phyloP scores from a whole-genome alignment of 1,140 invertebrate genomes.

The Drosophila sulfurigaster region DNA sequence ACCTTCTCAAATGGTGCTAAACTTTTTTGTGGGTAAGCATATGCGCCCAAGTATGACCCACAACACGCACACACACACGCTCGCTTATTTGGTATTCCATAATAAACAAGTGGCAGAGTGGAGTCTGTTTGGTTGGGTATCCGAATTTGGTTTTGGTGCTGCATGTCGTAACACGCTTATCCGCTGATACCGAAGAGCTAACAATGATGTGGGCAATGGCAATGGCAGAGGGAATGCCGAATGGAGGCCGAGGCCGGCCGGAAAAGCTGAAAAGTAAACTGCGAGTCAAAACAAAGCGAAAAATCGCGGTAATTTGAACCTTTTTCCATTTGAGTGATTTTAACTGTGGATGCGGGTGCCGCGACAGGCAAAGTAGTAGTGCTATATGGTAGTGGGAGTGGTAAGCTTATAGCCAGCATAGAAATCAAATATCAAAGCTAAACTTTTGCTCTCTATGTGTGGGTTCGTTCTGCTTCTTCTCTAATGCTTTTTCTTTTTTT shows the following conservation, averaged over 20 bases:
- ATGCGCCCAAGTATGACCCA: constrained; percentile 21
- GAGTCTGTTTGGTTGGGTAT: constrained; percentile 23
- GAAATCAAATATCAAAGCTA: constrained; percentile 81
- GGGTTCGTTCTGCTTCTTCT: not conserved
- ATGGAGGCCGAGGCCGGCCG: constrained; percentile 31
- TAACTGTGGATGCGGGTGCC: constrained; percentile 46
- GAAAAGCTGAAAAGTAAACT: constrained; percentile 70
- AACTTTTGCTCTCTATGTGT: constrained; percentile 48
- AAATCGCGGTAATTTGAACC: constrained; percentile 81
- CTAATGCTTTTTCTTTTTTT: not conserved
- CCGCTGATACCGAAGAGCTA: constrained; percentile 26
- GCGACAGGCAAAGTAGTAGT: constrained; percentile 12
- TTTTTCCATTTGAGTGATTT: constrained; percentile 77
- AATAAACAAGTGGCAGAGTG: constrained; percentile 31
- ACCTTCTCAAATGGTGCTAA: constrained; percentile 30
- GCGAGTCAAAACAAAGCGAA: constrained; percentile 43
- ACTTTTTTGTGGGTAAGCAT: constrained; percentile 35
- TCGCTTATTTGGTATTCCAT: not conserved
- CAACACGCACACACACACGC: not conserved
- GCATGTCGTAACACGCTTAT: constrained; percentile 40
- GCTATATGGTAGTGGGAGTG: constrained; percentile 4
- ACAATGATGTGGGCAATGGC: constrained; percentile 5
- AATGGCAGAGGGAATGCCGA: constrained; percentile 25
- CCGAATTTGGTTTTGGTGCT: constrained; percentile 28
- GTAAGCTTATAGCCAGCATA: constrained; percentile 42